A percentile compares a stretch with the other conserved stretches of the same genome.
phyloP scores from a whole-genome alignment of 2,888 invertebrate species.

The Mythimna vitellina region DNA sequence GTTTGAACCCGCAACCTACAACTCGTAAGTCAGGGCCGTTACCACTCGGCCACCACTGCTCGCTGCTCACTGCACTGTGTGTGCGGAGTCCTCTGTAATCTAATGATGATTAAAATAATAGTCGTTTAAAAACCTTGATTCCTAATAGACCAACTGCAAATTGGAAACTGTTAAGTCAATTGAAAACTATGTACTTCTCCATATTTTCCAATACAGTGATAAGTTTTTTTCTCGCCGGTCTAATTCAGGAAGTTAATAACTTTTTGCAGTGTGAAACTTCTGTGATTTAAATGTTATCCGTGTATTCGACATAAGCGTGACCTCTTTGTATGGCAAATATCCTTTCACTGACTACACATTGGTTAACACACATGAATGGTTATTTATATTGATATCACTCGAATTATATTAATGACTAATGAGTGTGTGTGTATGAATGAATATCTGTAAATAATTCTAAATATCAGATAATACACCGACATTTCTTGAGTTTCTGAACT shows the following conservation, averaged over 20 bases:
- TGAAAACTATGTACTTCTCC: too few relatives aligned
- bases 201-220: too few relatives aligned
- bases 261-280: slow-evolving; percentile 15
- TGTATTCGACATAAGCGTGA: slow-evolving; percentile 3
- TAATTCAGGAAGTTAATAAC: not conserved
- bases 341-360: slow-evolving; percentile 58
- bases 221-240: not conserved
- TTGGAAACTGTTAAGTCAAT: too few relatives aligned
- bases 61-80: too few relatives aligned
- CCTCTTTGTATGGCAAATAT: slow-evolving; percentile 44
- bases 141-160: too few relatives aligned
- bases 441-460: not conserved
- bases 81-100: too few relatives aligned
- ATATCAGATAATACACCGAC: too few relatives aligned
- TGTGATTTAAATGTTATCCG: not conserved
- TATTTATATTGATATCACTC: slow-evolving; percentile 33
- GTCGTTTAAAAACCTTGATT: too few relatives aligned
- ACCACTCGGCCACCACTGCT: too few relatives aligned
- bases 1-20: too few relatives aligned
- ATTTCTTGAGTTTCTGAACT: not conserved
- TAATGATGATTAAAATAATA: too few relatives aligned
- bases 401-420: slow-evolving; percentile 28
- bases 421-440: slow-evolving; percentile 8
- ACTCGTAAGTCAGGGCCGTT: too few relatives aligned
- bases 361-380: slow-evolving; percentile 33